phyloP scores from a whole-genome alignment of 2,113 vertebrate genomes.

The Micromys minutus region DNA sequence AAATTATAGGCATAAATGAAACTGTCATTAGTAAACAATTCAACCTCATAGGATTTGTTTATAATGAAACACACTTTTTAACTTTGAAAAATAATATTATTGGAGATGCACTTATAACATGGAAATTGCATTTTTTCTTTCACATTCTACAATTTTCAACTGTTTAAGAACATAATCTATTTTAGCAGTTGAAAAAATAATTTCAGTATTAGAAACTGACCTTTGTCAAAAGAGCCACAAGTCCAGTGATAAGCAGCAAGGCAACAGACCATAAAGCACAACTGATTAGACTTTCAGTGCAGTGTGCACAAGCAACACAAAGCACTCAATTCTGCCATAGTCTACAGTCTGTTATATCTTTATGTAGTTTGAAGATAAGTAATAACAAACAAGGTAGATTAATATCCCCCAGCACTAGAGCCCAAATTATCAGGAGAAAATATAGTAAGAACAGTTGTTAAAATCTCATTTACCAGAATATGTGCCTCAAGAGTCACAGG shows the following conservation, averaged over 20 bases:
- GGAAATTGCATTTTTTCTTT: conserved; percentile 42
- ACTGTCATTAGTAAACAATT: background rate
- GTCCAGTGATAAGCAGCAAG: conserved; percentile 50
- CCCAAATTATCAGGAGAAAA: conserved; percentile 47
- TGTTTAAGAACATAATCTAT: conserved; percentile 50
- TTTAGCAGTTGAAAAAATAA: conserved; percentile 38
- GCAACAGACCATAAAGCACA: background rate
- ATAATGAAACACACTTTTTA: conserved; percentile 50
- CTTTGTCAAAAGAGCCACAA: conserved; percentile 52
- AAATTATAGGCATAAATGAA: background rate
- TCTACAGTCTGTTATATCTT: background rate
- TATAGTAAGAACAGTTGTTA: background rate
- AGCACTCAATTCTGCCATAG: background rate
- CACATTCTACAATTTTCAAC: conserved; percentile 41
- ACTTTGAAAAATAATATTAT: conserved; percentile 47
- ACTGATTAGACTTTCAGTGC: background rate
- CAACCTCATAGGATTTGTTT: conserved; percentile 9
- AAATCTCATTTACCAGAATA: conserved; percentile 31
- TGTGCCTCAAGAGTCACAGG: background rate
- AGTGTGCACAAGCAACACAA: background rate
- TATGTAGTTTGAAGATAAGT: conserved; percentile 35
- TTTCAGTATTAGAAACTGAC: conserved; percentile 51
- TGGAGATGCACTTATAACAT: conserved; percentile 30
- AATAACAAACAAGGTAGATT: conserved; percentile 52
- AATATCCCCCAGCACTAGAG: conserved; percentile 31